Evolutionary conservation across 2,113 vertebrate species (phyloP).

Genomic region (Scortum barcoo): DNA sequence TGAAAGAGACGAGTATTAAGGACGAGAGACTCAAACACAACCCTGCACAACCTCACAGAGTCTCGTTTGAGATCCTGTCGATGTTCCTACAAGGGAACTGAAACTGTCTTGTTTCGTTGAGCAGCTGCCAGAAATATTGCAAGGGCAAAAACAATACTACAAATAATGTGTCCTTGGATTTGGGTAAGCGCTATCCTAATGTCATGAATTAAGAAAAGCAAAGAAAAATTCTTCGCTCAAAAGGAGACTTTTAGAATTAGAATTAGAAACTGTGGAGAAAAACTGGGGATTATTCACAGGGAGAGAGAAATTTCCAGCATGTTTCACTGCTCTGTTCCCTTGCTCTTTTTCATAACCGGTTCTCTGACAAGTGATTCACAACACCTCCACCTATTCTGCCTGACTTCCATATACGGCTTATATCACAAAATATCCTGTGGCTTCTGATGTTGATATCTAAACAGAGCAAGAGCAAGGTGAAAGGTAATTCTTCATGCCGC

Average conservation of each 20-base stretch:
- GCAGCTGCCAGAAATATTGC: constrained; percentile 14
- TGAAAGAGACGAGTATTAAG: neutral
- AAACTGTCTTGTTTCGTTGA: constrained; percentile 4
- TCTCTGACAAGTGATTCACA: constrained; percentile 24
- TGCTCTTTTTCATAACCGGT: neutral
- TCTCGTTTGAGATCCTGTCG: constrained; percentile 9
- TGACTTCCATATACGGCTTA: constrained; percentile 1
- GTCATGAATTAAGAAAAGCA: neutral
- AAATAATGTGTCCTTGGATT: neutral
- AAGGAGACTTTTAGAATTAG: no score
- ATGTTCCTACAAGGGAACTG: neutral
- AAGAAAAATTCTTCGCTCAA: constrained; percentile 5
- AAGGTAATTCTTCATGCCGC: constrained; percentile 41
- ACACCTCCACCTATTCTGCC: constrained; percentile 26
- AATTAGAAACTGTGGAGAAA: neutral
- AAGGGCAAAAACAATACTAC: constrained; percentile 1
- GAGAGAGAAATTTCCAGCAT: constrained; percentile 17
- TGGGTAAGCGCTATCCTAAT: neutral
- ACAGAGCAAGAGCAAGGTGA: constrained; percentile 29
- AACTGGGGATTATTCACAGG: neutral
- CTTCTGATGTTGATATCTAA: constrained; percentile 8
- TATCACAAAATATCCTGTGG: constrained; percentile 32
- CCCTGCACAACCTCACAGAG: constrained; percentile 19
- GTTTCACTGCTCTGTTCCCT: constrained; percentile 1
- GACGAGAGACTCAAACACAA: constrained; percentile 18